Conservation (phyloP, 2,113 vertebrate species). For the Plectropomus leopardus region DNA sequence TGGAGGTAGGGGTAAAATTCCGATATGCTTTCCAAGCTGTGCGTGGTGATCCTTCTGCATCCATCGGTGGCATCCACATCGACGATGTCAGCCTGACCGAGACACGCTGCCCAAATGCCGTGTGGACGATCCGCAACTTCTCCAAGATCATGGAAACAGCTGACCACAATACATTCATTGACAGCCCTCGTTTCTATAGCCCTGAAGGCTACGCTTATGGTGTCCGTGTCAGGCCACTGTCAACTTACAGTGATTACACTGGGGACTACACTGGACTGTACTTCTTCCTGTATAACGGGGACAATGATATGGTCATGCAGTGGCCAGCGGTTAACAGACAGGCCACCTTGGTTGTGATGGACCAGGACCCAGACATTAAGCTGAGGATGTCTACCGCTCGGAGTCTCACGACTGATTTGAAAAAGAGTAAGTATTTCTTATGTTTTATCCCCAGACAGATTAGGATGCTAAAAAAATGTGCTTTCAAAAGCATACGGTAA, state of each 20-base stretch:
- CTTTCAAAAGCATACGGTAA: too few relatives aligned
- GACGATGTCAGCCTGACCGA: slow-evolving; percentile 91
- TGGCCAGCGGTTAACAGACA: slow-evolving; percentile 92
- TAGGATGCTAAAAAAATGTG: too few relatives aligned
- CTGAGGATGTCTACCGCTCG: slow-evolving; percentile 90
- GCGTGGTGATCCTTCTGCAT: slow-evolving; percentile 79
- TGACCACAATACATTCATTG: background rate
- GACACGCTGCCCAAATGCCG: slow-evolving; percentile 86
- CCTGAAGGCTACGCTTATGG: slow-evolving; percentile 91
- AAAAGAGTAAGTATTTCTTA: slow-evolving; percentile 51
- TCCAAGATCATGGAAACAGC: slow-evolving; percentile 81
- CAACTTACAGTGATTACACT: slow-evolving; percentile 60
- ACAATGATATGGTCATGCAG: slow-evolving; percentile 89
- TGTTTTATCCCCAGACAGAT: background rate
- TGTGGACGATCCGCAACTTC: slow-evolving; percentile 90
- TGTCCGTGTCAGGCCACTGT: slow-evolving; percentile 80
- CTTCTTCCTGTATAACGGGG: slow-evolving; percentile 90
- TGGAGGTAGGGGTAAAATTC: slow-evolving; percentile 89
- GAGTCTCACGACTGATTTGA: slow-evolving; percentile 88
- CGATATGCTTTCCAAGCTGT: slow-evolving; percentile 92
- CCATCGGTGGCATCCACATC: slow-evolving; percentile 87
- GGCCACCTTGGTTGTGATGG: slow-evolving; percentile 87
- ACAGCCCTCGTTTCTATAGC: slow-evolving; percentile 90
- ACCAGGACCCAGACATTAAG: slow-evolving; percentile 88
- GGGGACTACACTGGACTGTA: slow-evolving; percentile 81